Percentiles rank a stretch among this genome's conserved stretches.
Conservation (phyloP, 2,888 invertebrate species). For the Callimorpha dominula region DNA sequence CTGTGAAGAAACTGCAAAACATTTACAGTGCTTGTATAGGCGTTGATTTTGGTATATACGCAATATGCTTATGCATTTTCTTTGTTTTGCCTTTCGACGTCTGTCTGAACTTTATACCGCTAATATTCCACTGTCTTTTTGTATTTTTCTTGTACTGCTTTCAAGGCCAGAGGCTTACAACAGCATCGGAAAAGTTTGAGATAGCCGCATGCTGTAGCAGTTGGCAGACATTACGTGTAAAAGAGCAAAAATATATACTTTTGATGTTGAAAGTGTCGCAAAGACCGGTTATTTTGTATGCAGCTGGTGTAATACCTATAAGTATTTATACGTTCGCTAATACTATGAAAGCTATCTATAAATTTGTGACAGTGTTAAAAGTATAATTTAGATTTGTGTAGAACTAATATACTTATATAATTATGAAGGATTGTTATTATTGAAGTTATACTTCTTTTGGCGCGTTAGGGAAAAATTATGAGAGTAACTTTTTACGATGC, state of each 20-base stretch:
- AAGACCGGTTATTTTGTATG: conserved; percentile 56
- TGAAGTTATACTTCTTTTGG: too few species aligned
- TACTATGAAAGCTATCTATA: conserved; percentile 60
- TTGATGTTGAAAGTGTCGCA: conserved; percentile 61
- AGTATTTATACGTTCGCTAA: conserved; percentile 58
- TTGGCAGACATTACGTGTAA: conserved; percentile 58
- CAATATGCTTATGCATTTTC: conserved; percentile 56
- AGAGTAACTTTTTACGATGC: too few species aligned
- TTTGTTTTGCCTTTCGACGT: conserved; percentile 56
- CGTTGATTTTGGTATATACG: conserved; percentile 50
- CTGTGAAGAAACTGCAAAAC: conserved; percentile 52
- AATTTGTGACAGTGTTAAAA: conserved; percentile 59
- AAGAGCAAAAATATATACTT: conserved; percentile 51
- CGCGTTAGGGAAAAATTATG: too few species aligned
- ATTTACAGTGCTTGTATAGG: conserved; percentile 53
- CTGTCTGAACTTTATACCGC: conserved; percentile 52
- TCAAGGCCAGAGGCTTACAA: conserved; percentile 60
- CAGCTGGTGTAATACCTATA: conserved; percentile 57
- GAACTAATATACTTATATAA: too few species aligned
- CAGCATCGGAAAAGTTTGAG: conserved; percentile 59
- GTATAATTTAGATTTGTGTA: conserved; percentile 25
- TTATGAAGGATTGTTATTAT: too few species aligned
- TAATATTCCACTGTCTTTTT: conserved; percentile 50
- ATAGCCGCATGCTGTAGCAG: conserved; percentile 59
- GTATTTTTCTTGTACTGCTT: conserved; percentile 62